phyloP scores from a whole-genome alignment of 2,888 invertebrate species.

The Acronicta aceris region DNA sequence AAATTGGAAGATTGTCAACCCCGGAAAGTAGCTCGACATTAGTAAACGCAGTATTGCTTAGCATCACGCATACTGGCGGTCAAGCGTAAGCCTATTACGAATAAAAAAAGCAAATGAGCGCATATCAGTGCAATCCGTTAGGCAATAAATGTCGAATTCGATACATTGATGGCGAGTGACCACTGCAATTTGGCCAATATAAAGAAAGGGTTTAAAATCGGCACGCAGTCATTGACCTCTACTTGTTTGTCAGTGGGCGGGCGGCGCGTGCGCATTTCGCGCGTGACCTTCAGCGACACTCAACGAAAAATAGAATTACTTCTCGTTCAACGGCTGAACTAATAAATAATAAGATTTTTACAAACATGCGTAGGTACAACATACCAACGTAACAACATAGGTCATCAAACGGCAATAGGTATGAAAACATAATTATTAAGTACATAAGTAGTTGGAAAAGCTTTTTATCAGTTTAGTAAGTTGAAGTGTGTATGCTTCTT shows the following conservation, averaged over 20 bases:
- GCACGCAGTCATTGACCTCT: conserved; percentile 68
- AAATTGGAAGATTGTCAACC: conserved; percentile 38
- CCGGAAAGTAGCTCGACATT: conserved; percentile 8
- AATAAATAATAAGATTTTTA: conserved; percentile 32
- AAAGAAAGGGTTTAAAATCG: conserved; percentile 56
- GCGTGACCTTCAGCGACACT: conserved; percentile 78
- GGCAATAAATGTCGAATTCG: conserved; percentile 29
- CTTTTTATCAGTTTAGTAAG: too few relatives aligned
- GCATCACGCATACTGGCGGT: too few relatives aligned
- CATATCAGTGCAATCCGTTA: conserved; percentile 23
- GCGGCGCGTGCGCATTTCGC: conserved; percentile 70
- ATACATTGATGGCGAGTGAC: conserved; percentile 39
- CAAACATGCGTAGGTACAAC: background rate
- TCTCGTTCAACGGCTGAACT: conserved; percentile 27
- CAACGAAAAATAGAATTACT: conserved; percentile 67
- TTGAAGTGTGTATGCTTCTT: too few relatives aligned
- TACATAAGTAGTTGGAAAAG: too few relatives aligned
- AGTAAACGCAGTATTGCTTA: too few relatives aligned
- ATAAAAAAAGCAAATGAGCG: conserved; percentile 39
- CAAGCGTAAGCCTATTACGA: too few relatives aligned
- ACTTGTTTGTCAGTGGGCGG: conserved; percentile 78
- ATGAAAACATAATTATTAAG: too few relatives aligned
- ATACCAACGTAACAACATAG: too few relatives aligned
- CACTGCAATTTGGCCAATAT: conserved; percentile 39
- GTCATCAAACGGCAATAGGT: too few relatives aligned